Evolutionary conservation across 1,140 invertebrate species (phyloP), one percentile per base, ranked within the genome.

Genomic region (Megalopta genalis): DNA sequence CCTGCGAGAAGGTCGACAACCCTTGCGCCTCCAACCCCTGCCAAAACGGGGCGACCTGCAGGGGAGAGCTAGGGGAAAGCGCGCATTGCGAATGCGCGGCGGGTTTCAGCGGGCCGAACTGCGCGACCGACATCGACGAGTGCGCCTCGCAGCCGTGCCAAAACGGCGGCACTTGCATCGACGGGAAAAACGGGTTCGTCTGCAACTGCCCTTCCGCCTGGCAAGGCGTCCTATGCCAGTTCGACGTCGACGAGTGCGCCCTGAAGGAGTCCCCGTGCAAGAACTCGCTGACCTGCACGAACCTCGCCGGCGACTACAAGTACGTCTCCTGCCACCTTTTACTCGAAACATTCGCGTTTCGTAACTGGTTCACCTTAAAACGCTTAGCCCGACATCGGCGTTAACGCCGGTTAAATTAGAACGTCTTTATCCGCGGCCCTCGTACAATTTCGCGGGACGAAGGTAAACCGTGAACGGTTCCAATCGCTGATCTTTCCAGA

Each of bases 1-100:
- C 98, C 88, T 99, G 98, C 93, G 97, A 98, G 93, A 96, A 96
- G 89, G 96, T 97, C 85, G 96, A 97, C 93, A 97, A 99, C 93
- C 97, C 98, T 64, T 99, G 98, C 93, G 96, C 96, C 78, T 96
- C 96, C 63, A 96, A 95, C 82, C 98, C 98, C 0, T 99, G 98
- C 91, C 93, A 95, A 64, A 97, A 99, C 92, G 97, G 97, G 23
- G 97, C 97, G 23, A 97, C 94, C 27, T 98, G 97, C 89, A 88
- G 94, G 7, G 32, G 32, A 1, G 93, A 94, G 84, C 90, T 92
- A 1, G 92, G 90, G 16, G 92, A 93, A 75, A 88, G 80, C 12
- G 90, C 91, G 0, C 86, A 94, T 77, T 99, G 98, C 93, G 94
- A 95, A n/a, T 99, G 98, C 93, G 94, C 95, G 27, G 93, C 96